Conservation (phyloP, 1,140 invertebrate species). For the Brachionus rotundiformis region DNA sequence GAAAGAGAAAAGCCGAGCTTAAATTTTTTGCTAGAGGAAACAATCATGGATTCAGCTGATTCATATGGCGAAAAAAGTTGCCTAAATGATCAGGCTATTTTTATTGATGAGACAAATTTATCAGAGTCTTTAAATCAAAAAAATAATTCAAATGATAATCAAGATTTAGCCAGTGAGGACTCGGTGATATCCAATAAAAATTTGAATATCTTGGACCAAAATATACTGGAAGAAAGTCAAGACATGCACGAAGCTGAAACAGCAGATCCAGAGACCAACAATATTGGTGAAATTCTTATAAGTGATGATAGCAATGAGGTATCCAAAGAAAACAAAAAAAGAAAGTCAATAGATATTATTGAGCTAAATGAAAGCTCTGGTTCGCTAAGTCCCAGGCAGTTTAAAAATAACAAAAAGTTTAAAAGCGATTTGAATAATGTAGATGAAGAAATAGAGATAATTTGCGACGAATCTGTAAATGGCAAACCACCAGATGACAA, state of each 20-base stretch:
- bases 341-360: conserved; percentile 23
- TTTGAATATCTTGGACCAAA: conserved; percentile 24
- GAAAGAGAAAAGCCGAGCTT: not conserved
- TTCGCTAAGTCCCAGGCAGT: not conserved
- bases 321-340: conserved; percentile 19
- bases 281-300: not conserved
- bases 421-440: not conserved
- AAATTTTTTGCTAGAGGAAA: conserved; percentile 10
- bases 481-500: not conserved
- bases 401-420: conserved; percentile 7
- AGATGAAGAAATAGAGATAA: conserved; percentile 24
- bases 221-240: conserved; percentile 15
- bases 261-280: not conserved
- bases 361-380: not conserved
- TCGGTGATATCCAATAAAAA: not conserved
- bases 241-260: not conserved
- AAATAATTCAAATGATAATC: not conserved
- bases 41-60: not conserved
- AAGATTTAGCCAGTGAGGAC: not conserved
- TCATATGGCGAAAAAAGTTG: not conserved
- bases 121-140: not conserved
- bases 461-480: not conserved
- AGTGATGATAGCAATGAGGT: conserved; percentile 8
- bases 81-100: conserved; percentile 17
- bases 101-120: conserved; percentile 25